Evolutionary conservation across 2,888 invertebrate species (phyloP), one percentile per base, ranked within the genome.

Genomic region (Cataglyphis cursor): DNA sequence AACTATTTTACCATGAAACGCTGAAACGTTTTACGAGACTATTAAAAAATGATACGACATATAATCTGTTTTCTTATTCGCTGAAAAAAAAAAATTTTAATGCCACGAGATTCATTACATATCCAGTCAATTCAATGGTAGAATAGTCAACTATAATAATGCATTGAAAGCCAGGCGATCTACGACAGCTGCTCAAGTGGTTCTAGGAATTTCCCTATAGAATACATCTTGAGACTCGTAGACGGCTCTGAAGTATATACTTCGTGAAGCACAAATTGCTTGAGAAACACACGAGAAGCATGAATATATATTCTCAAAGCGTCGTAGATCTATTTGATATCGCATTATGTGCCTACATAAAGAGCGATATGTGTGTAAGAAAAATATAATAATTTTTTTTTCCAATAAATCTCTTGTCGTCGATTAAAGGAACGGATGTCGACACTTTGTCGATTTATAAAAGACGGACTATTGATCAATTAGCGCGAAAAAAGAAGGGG

Each of bases 121-220:
- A 85, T 84, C 74, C 84, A 70, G 83, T 72, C 88, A 81, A 68
- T 48, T 78, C 84, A 86, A 89, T 90, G 85, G 86, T 80, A 85
- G 78, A 90, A 84, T 83, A 64, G 78, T 66, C 76, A 81, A 57
- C 82, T 65, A 68, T 44, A 70, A 70, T 44, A 82, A 82, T 81
- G 51, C 82, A 78, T 65, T 82, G 88, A 90, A 90, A 87, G 64
- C 85, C 76, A 61, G 59, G 78, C 84, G 89, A 86, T 87, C 88
- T 87, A 81, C 68, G 80, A 68, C 83, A 73, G 74, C 70, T 81
- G 59, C 57, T 75, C 66, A 54, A 88, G 85, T 88, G 88, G 75
- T 81, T 61, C 64, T 70, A 57, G 64, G 81, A 88, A 89, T 85
- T 89, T 85, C 80, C 84, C 59, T 64, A 82, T 66, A 73, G 83